Evolutionary conservation across 2,797 vertebrate species (phyloP), one percentile per base, ranked within the genome.

Genomic region (Tachyglossus aculeatus): DNA sequence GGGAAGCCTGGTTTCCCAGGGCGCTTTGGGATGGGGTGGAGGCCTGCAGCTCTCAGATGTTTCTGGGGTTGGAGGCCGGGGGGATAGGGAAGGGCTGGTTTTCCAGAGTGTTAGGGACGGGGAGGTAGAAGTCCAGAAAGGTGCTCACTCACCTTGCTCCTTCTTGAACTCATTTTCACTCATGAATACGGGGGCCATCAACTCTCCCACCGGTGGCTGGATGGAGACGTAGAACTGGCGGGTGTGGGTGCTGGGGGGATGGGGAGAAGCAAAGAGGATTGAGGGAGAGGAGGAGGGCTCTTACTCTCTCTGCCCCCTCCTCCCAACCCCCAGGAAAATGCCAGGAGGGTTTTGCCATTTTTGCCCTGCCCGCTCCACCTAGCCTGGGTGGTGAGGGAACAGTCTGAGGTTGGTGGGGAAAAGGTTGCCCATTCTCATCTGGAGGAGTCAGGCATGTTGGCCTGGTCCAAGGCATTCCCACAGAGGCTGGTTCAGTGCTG

Each of bases 151-250:
- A 99, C 98, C 95, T 92, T 99, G 98, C 61, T 99, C 96, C 78
- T 96, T 98, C 88, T 96, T 99, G 88, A 98, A 99, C 78, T 99
- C 97, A 0, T 98, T 98, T 86, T 99, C 98, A 0, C 96, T 98
- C 92, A 99, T 94, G 88, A 98, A 99, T 58, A 96, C 52, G 0
- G 97, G 96, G 31, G 93, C 95, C 96, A 98, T 97, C 78, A 99
- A 91, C 82, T 99, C 98, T 52, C 98, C 98, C 1, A 99, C 96
- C 0, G 97, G 97, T 0, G 98, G 96, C 88, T 99, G 98, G 89
- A 99, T 98, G 8, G 96, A 95, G 71, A 98, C 96, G 2, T 96
- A 97, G 93, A 99, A 99, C 76, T 98, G 97, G 72, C 94, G 94
- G 0, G 93, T 95, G 71, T 98, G 94, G 37, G 96, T 98, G 91